Evolutionary conservation across 2,797 vertebrate species (phyloP).

Genomic region (Anguilla pacifica): DNA sequence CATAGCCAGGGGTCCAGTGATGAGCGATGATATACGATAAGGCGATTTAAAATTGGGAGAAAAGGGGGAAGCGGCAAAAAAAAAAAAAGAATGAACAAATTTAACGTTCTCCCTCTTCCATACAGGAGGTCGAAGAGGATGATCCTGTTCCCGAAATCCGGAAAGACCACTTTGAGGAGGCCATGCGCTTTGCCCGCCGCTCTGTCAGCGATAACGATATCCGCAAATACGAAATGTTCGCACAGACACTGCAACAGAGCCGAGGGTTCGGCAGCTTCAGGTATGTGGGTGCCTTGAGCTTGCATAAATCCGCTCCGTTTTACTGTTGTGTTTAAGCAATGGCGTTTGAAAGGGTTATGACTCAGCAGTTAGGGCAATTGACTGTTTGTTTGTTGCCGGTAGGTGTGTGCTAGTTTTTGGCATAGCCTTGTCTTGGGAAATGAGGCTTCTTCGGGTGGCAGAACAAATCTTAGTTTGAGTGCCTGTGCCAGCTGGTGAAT

Average conservation of each 20-base stretch:
- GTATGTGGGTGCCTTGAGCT: constrained; percentile 60
- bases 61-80: background rate
- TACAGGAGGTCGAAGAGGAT: constrained; percentile 89
- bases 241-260: constrained; percentile 83
- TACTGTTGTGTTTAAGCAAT: background rate
- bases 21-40: background rate
- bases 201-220: constrained; percentile 85
- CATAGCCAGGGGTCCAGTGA: background rate
- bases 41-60: background rate
- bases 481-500: background rate
- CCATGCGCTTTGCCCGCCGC: constrained; percentile 96
- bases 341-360: background rate
- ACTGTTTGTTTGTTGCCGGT: background rate
- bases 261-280: constrained; percentile 98
- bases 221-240: constrained; percentile 84
- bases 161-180: constrained; percentile 97
- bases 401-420: background rate
- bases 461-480: background rate
- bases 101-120: background rate
- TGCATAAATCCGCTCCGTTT: background rate
- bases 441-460: background rate
- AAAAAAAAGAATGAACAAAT: no score
- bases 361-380: background rate
- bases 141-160: constrained; percentile 84
- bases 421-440: background rate